Conservation (phyloP, 2,888 invertebrate species). For the Helleia helle region DNA sequence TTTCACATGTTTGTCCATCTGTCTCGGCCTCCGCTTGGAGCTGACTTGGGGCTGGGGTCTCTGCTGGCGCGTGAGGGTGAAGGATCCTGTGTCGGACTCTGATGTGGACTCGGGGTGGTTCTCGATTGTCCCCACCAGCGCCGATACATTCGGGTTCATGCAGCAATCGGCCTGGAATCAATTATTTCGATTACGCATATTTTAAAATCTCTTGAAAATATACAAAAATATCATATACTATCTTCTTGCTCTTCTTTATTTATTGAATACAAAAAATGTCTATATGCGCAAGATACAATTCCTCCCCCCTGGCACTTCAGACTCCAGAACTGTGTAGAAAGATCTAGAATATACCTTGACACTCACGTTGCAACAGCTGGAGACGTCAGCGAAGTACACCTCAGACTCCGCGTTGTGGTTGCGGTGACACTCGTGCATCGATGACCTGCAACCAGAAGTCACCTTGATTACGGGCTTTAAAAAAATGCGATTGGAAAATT, state of each 20-base stretch:
- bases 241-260: too few relatives aligned
- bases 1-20: slow-evolving; percentile 42
- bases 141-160: slow-evolving; percentile 56
- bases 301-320: too few relatives aligned
- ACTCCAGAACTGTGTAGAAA: too few relatives aligned
- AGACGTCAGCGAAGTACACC: slow-evolving; percentile 89
- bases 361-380: slow-evolving; percentile 86
- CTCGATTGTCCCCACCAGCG: slow-evolving; percentile 63
- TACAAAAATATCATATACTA: too few relatives aligned
- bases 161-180: slow-evolving; percentile 61
- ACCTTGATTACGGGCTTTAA: too few relatives aligned
- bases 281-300: too few relatives aligned
- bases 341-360: slow-evolving; percentile 54
- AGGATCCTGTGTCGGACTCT: slow-evolving; percentile 61
- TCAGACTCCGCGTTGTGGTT: slow-evolving; percentile 84
- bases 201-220: too few relatives aligned
- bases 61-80: slow-evolving; percentile 57
- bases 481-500: too few relatives aligned
- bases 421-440: slow-evolving; percentile 57
- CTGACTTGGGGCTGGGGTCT: slow-evolving; percentile 59
- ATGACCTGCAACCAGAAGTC: slow-evolving; percentile 32
- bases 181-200: not conserved
- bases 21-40: slow-evolving; percentile 51
- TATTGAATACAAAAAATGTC: too few relatives aligned
- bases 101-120: slow-evolving; percentile 66